These are phyloP conservation scores for Amphiura filiformis DNA, from an alignment of 35 echinoderm and acorn worm genomes.

Conservation along the genomic window DNA sequence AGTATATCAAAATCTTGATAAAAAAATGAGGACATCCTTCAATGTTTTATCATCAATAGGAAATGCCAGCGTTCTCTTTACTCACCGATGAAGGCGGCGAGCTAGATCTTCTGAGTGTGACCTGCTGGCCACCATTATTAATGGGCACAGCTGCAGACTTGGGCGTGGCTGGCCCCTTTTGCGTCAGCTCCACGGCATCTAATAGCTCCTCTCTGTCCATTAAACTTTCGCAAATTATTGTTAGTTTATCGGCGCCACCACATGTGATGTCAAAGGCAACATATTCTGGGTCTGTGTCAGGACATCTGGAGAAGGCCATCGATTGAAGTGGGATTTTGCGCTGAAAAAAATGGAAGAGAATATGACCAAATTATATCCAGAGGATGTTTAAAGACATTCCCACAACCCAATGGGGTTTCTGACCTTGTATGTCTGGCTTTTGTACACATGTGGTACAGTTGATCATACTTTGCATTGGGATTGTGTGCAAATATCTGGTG, in stretches of 20 bases:
- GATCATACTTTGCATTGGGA: too few relatives aligned
- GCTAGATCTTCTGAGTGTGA: not conserved
- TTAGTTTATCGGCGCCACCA: constrained; percentile 52
- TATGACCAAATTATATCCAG: too few relatives aligned
- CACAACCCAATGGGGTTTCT: too few relatives aligned
- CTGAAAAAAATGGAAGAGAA: constrained; percentile 40
- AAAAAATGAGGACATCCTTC: too few relatives aligned
- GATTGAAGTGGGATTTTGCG: constrained; percentile 68
- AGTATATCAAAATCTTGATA: too few relatives aligned
- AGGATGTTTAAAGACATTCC: too few relatives aligned
- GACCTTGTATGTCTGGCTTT: too few relatives aligned
- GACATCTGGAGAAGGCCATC: constrained; percentile 47
- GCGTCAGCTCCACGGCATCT: constrained; percentile 60
- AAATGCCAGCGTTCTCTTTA: too few relatives aligned
- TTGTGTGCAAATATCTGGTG: too few relatives aligned
- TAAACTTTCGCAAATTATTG: constrained; percentile 50
- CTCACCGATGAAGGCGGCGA: not conserved
- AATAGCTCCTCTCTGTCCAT: constrained; percentile 88
- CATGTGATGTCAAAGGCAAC: constrained; percentile 85
- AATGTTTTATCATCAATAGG: too few relatives aligned
- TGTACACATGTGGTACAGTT: too few relatives aligned
- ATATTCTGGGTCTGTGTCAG: constrained; percentile 74
- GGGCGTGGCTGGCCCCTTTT: constrained; percentile 24
- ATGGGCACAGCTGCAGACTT: constrained; percentile 18
- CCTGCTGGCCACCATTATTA: constrained; percentile 1